These are phyloP conservation scores for Gymnogyps californianus DNA, from an alignment of 2,113 vertebrate genomes.

Conservation along the genomic window DNA sequence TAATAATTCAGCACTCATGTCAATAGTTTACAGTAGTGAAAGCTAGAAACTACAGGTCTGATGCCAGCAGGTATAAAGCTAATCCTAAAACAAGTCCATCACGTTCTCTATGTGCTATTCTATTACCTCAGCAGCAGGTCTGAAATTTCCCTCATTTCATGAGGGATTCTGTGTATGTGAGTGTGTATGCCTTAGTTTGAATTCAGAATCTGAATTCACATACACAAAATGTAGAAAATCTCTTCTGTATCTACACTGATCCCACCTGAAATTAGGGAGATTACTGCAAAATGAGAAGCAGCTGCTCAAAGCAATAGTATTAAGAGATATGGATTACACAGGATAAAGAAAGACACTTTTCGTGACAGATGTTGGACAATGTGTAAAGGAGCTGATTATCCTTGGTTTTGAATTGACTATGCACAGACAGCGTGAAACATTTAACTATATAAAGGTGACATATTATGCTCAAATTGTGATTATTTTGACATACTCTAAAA, in stretches of 20 bases:
- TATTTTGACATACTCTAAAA: neutral
- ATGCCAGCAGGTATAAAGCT: neutral
- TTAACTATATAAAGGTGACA: neutral
- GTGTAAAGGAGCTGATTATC: neutral
- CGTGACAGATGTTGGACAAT: neutral
- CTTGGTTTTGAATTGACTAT: neutral
- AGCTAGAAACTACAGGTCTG: neutral
- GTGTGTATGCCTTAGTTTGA: neutral
- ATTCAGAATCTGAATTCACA: neutral
- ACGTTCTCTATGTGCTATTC: neutral
- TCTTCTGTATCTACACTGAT: neutral
- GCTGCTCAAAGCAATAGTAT: neutral
- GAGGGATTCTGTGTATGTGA: neutral
- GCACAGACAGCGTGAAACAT: neutral
- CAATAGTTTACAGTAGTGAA: neutral
- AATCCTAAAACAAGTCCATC: neutral
- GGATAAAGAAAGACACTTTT: neutral
- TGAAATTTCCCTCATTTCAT: neutral
- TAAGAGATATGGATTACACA: neutral
- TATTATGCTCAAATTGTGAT: neutral
- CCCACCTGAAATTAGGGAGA: neutral
- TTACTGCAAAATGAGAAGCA: neutral
- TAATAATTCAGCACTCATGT: neutral
- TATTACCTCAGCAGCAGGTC: neutral
- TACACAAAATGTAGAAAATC: neutral